phyloP scores from a whole-genome alignment of 2,797 vertebrate genomes.

The Buphagus erythrorhynchus region DNA sequence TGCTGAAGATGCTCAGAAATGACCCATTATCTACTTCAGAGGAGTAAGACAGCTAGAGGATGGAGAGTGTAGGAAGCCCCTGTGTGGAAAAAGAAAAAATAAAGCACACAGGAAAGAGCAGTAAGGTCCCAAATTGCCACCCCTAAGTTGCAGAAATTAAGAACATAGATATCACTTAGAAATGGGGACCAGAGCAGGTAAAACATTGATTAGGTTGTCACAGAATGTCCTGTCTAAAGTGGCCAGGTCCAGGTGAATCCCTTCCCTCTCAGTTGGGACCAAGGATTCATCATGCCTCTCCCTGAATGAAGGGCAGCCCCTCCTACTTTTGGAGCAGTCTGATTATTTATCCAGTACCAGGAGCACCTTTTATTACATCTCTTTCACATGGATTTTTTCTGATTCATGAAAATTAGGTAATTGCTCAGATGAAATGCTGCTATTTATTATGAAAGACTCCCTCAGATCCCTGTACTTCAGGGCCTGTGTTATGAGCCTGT shows the following conservation, averaged over 20 bases:
- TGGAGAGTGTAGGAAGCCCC: neutral
- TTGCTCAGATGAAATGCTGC: neutral
- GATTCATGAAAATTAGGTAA: neutral
- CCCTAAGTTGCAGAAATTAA: neutral
- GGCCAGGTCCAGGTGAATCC: neutral
- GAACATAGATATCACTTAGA: neutral
- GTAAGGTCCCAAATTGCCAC: neutral
- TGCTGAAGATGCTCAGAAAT: neutral
- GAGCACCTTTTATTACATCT: neutral
- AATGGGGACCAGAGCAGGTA: neutral
- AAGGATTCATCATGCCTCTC: neutral
- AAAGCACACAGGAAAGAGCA: neutral
- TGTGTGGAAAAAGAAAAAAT: neutral
- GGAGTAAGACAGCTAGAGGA: neutral
- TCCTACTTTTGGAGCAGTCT: neutral
- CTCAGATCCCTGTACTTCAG: neutral
- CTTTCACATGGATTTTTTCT: slow-evolving; percentile 11
- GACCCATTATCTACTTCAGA: neutral
- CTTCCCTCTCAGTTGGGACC: neutral
- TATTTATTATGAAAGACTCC: neutral
- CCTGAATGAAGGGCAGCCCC: neutral
- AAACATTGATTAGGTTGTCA: neutral
- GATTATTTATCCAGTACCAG: neutral
- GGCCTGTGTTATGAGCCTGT: neutral
- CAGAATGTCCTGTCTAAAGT: neutral